Conservation (phyloP, 1,140 invertebrate species). For the Drosophila mauritiana region DNA sequence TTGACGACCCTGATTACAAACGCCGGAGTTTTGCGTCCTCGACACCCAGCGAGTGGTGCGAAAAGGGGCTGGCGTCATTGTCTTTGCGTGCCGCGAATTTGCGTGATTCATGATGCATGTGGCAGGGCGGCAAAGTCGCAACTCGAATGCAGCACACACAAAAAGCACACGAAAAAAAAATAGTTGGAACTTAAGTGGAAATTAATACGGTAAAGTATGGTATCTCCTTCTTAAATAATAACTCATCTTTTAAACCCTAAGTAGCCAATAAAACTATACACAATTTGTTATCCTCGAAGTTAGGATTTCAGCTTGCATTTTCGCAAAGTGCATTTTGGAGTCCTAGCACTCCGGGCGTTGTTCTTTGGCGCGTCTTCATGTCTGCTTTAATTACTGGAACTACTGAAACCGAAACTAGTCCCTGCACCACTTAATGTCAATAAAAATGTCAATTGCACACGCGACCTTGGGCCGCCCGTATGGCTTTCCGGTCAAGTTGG, state of each 20-base stretch:
- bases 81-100: conserved; percentile 67
- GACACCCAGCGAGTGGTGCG: conserved; percentile 51
- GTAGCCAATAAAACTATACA: no score
- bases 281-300: no score
- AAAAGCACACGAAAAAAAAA: neutral
- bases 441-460: conserved; percentile 66
- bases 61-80: conserved; percentile 68
- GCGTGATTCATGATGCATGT: conserved; percentile 76
- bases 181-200: no score
- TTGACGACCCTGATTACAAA: conserved; percentile 50
- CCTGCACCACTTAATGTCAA: conserved; percentile 73
- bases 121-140: conserved; percentile 36
- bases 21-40: conserved; percentile 53
- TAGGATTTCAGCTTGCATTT: no score
- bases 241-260: no score
- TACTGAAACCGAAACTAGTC: conserved; percentile 48
- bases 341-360: conserved; percentile 35
- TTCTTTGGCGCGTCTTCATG: conserved; percentile 66
- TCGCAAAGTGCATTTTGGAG: neutral
- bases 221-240: no score
- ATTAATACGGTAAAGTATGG: no score
- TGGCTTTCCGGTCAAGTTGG: conserved; percentile 34
- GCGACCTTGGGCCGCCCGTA: conserved; percentile 55
- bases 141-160: conserved; percentile 51
- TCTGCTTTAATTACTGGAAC: conserved; percentile 71